Base-by-base conservation (phyloP, 2,888 invertebrate genomes). In the Microplitis manilae region DNA sequence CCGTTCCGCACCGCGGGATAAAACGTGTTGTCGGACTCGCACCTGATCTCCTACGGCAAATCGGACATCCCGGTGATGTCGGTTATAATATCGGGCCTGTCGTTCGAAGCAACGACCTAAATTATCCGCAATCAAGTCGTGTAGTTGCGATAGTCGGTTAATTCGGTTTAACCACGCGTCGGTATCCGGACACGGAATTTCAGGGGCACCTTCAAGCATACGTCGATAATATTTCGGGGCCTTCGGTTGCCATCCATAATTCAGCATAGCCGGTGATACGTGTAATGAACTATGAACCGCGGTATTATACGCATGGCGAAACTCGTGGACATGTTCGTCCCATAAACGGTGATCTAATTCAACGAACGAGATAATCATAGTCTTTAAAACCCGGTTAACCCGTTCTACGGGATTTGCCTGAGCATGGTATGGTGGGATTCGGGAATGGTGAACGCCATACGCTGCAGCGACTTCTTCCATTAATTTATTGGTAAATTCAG, bases 221-320 rank as follows among this genome's bases (percentile, higher is more conserved):
- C 77, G 75, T 72, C 75, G 77, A 73, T 75, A 77, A 76, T 76
- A 77, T 77, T 77, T 68, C 68, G 68, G 74, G 17, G 71, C 15
- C 59, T 17, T 73, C 5, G 20, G 64, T 2, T 6, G 71, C 7
- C 41, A 41, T 9, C 41, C 0, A 41, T 7, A 41, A 1, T 41
- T 41, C 41, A 7, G 8, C 7, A 41, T 41, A 20, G 20, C 20
- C 20, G 20, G 20, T 20, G 20, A 20, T 20, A 20, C 20, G 20
- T 20, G 1, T 2, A 20, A 20, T 20, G 20, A 1, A 20, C 20
- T 20, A 20, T 20, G 1, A 20, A 20, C 20, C 20, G 20, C 20
- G 2, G 20, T 20, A 20, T 1, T 20, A 20, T 20, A 20, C 2
- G 20, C 20, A 20, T 20, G 20, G 1, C 20, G 20, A 2, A 20